These are phyloP conservation scores for Ammospiza nelsoni DNA, from an alignment of 2,113 vertebrate genomes.

Conservation along the genomic window DNA sequence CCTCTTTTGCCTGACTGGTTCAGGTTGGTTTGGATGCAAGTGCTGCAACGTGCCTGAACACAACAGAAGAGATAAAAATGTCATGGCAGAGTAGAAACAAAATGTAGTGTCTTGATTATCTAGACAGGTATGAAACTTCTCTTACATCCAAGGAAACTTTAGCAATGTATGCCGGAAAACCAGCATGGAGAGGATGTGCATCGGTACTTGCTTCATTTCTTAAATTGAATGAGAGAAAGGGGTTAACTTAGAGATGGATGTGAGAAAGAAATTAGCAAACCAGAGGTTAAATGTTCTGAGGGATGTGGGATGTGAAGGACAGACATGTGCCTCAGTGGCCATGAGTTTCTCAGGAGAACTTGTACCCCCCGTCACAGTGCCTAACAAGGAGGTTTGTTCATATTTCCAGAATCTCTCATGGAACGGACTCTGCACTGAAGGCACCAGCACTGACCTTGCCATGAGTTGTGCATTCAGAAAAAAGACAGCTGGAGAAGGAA, in stretches of 20 bases:
- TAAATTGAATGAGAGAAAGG: neutral
- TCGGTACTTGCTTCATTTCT: neutral
- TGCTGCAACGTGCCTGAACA: neutral
- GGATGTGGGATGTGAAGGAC: neutral
- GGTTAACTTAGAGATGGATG: neutral
- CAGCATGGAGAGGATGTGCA: neutral
- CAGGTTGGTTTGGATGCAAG: neutral
- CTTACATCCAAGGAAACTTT: neutral
- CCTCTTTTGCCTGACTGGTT: neutral
- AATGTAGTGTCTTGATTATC: neutral
- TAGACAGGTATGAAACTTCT: neutral
- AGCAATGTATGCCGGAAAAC: neutral
- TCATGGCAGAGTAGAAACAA: neutral
- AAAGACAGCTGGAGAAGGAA: neutral
- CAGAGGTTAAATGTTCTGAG: neutral
- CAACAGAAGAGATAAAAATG: neutral
- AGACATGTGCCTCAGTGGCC: neutral
- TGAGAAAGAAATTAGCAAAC: neutral
- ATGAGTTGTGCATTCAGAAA: neutral
- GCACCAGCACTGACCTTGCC: neutral
- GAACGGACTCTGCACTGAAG: neutral
- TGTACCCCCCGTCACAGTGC: neutral
- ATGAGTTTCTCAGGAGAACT: neutral
- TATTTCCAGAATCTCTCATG: neutral
- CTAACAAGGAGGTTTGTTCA: neutral